A percentile compares a stretch with the other conserved stretches of the same genome.
phyloP scores from a whole-genome alignment of 2,888 invertebrate genomes.

The Poecilobothrus nobilitatus region DNA sequence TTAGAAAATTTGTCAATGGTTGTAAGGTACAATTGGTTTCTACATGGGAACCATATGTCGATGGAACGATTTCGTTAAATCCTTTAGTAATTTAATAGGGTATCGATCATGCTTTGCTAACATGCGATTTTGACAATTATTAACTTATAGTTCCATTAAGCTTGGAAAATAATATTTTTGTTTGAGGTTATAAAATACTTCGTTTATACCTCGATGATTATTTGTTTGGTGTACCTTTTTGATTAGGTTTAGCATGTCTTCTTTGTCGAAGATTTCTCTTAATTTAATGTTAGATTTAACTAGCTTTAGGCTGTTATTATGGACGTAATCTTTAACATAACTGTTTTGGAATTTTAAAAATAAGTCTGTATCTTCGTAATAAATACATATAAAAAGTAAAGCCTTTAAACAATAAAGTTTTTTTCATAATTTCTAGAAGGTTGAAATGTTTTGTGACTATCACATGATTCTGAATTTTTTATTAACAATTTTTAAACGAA shows the following conservation, averaged over 20 bases:
- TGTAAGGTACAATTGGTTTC: constrained; percentile 13
- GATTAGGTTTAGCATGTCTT: constrained; percentile 8
- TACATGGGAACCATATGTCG: constrained; percentile 13
- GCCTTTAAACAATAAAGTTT: constrained; percentile 11
- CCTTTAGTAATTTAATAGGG: constrained; percentile 7
- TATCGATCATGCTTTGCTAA: constrained; percentile 13
- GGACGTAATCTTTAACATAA: constrained; percentile 1
- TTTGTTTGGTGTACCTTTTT: constrained; percentile 8
- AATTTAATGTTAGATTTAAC: constrained; percentile 14
- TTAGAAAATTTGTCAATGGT: constrained; percentile 12
- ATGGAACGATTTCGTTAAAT: constrained; percentile 13
- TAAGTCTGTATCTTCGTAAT: neutral
- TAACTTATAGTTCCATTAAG: neutral
- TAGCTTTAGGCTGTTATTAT: constrained; percentile 13
- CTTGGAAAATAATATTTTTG: constrained; percentile 8
- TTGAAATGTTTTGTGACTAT: neutral
- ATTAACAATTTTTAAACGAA: neutral
- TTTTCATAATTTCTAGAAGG: constrained; percentile 9
- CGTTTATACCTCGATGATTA: constrained; percentile 13
- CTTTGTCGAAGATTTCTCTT: constrained; percentile 9
- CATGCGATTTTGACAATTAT: constrained; percentile 11
- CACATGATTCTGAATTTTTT: constrained; percentile 12
- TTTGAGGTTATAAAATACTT: constrained; percentile 9
- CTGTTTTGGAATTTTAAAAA: neutral
- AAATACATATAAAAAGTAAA: constrained; percentile 10